phyloP scores from a whole-genome alignment of 2,113 vertebrate species.

The Abramis brama region DNA sequence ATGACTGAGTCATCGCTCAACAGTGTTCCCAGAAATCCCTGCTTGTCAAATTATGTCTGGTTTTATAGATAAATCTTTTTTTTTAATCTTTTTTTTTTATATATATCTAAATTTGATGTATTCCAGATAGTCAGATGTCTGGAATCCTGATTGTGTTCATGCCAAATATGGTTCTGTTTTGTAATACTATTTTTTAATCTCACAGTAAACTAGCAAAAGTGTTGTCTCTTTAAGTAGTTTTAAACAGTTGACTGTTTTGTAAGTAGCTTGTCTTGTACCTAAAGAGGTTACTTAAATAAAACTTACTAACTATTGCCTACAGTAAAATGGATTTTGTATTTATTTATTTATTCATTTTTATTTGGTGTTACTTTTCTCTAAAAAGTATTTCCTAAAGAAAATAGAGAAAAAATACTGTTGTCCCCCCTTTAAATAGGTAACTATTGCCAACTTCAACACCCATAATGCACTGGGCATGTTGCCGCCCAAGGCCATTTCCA shows the following conservation, averaged over 20 bases:
- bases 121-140: neutral
- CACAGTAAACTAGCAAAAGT: neutral
- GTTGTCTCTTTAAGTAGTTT: neutral
- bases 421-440: no score
- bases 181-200: neutral
- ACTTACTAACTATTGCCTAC: no score
- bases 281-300: neutral
- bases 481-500: no score
- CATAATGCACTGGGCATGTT: no score
- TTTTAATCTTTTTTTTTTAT: no score
- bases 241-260: neutral
- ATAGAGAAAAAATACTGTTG: no score
- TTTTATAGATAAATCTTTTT: constrained; percentile 19
- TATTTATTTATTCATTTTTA: no score
- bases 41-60: neutral
- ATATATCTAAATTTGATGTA: neutral
- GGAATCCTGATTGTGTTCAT: neutral
- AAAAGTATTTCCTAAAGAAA: no score
- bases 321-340: no score
- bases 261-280: neutral
- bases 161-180: neutral
- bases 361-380: no score
- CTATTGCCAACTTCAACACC: no score
- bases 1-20: neutral
- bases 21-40: neutral